A percentile compares a stretch with the other conserved stretches of the same genome.
phyloP scores from a whole-genome alignment of 2,797 vertebrate species.

The Scolopax bukidnonensis region DNA sequence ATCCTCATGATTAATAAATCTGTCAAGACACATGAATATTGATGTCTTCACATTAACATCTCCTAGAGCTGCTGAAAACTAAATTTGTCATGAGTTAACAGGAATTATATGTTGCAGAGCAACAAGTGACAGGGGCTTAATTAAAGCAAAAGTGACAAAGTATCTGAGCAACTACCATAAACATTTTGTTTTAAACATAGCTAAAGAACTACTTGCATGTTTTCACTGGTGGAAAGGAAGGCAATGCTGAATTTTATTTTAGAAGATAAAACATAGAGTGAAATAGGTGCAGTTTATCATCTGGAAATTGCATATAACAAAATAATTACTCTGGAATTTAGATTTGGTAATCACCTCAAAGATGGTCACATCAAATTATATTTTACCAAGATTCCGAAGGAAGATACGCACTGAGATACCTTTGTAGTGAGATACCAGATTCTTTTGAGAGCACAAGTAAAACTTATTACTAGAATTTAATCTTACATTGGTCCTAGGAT shows the following conservation, averaged over 20 bases:
- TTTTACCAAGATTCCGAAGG: not conserved
- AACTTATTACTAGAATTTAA: not conserved
- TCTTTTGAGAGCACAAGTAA: not conserved
- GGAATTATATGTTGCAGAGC: conserved; percentile 26
- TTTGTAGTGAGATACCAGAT: not conserved
- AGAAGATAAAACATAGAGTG: not conserved
- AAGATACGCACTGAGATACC: not conserved
- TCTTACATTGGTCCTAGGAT: not conserved
- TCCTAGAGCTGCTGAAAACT: conserved; percentile 33
- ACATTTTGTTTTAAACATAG: not conserved
- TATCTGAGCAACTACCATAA: not conserved
- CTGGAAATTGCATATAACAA: not conserved
- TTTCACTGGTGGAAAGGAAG: not conserved
- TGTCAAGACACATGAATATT: conserved; percentile 60
- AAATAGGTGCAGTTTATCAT: not conserved
- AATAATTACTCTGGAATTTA: not conserved
- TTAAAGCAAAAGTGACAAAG: conserved; percentile 35
- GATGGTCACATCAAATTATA: not conserved
- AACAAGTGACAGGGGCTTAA: conserved; percentile 44
- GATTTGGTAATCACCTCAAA: not conserved
- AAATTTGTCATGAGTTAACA: conserved; percentile 32
- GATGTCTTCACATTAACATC: conserved; percentile 46
- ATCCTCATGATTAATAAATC: not conserved
- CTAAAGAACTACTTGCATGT: not conserved
- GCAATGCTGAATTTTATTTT: not conserved